Conservation (phyloP, 2,797 vertebrate genomes). For the Micromesistius poutassou region DNA sequence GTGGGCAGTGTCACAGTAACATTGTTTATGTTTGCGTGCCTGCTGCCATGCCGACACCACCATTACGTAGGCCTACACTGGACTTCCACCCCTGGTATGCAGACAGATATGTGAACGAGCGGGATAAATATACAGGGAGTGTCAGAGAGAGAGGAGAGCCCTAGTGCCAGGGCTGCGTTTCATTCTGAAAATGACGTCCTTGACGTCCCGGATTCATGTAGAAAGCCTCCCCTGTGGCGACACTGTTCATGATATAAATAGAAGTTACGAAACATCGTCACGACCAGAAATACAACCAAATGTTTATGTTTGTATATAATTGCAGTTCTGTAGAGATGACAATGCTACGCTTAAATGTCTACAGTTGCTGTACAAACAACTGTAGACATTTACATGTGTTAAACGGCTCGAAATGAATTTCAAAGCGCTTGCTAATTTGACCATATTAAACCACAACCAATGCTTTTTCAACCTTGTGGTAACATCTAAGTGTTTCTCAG, state of each 20-base stretch:
- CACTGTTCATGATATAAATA: not conserved
- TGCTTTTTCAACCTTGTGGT: no score
- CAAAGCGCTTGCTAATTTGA: no score
- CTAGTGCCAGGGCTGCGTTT: constrained; percentile 22
- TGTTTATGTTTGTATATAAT: no score
- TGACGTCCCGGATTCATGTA: not conserved
- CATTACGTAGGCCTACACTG: constrained; percentile 27
- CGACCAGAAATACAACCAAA: no score
- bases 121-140: not conserved
- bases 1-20: not conserved
- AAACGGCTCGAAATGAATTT: no score
- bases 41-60: constrained; percentile 47
- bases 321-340: no score
- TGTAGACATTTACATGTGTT: no score
- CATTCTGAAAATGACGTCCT: constrained; percentile 16
- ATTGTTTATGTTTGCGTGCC: constrained; percentile 66
- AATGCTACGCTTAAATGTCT: no score
- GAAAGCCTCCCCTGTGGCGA: not conserved
- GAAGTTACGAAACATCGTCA: not conserved
- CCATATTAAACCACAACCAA: no score
- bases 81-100: constrained; percentile 40
- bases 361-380: no score
- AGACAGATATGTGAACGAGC: constrained; percentile 21
- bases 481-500: not conserved
- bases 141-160: not conserved